Percentiles rank a stretch among this genome's conserved stretches.
These are phyloP conservation scores for Aotus griseimembra DNA, from an alignment of 2,797 vertebrate species.

Conservation along the genomic window DNA sequence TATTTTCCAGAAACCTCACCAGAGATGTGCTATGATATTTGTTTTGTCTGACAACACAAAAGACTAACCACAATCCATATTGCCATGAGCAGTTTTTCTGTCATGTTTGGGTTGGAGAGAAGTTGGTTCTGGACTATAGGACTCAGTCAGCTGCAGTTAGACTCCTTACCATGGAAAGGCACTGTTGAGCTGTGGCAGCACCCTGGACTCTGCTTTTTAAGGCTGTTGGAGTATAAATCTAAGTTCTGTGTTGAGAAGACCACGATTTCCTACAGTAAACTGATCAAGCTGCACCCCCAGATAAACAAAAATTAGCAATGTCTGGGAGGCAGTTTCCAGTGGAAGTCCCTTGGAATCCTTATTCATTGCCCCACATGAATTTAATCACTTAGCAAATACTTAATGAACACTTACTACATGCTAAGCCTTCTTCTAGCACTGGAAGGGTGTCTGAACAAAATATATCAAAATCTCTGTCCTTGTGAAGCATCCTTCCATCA, in stretches of 20 bases:
- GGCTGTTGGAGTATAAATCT: neutral
- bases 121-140: neutral
- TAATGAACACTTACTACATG: neutral
- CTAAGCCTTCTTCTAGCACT: neutral
- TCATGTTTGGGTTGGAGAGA: neutral
- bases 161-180: neutral
- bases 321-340: neutral
- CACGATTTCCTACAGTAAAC: neutral
- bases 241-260: neutral
- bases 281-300: neutral
- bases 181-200: neutral
- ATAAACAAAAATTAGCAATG: conserved; percentile 9
- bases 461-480: neutral
- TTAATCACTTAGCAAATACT: neutral
- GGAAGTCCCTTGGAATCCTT: neutral
- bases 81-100: neutral
- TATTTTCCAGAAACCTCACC: neutral
- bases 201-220: neutral
- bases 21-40: neutral
- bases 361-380: neutral
- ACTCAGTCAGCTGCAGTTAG: neutral
- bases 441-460: neutral
- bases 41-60: neutral
- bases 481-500: neutral
- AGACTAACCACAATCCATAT: neutral